Evolutionary conservation across 2,797 vertebrate genomes (phyloP), one percentile per base, ranked within the genome.

Genomic region (Malacoraja senta): DNA sequence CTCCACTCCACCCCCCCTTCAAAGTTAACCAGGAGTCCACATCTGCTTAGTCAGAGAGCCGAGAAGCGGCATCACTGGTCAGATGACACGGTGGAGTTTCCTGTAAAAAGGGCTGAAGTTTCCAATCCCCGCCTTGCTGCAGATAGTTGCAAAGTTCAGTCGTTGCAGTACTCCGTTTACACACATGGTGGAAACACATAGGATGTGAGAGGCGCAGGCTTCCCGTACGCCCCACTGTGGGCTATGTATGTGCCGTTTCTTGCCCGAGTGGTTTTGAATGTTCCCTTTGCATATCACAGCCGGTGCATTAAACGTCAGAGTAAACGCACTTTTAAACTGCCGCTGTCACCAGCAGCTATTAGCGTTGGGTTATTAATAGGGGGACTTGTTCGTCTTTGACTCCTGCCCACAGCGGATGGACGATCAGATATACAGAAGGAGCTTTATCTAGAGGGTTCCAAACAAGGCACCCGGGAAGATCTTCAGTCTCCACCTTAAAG

Each of bases 1-100:
- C 44, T 44, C 13, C 65, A 19, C 15, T 21, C 71, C 68, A 44
- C 44, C 21, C 68, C 32, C 90, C 44, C 3, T 44, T 13, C 24
- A 91, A 15, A 15, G 68, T 88, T 74, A 68, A 91, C 24, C 68
- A 53, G 4, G 3, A 6, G 65, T 35, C 72, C 32, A 44, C 38
- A 92, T 74, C 90, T 74, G 90, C 90, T 53, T 92, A 92, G 68
- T 92, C 68, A 92, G 90, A 74, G 71, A 21, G 44, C 68, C 44
- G 90, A 74, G 71, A 21, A 72, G 4, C 38, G 10, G 44, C 90
- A 38, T 92, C 71, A 92, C 38, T 58, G 32, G 90, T 92, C 90
- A 76, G 90, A 92, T 92, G 90, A 92, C 26, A 92, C 38, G 71
- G 90, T 29, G 71, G 90, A 92, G 90, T 76, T 92, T 92, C 90